Evolutionary conservation across 2,797 vertebrate species (phyloP).

Genomic region (Silurus lanzhouensis): DNA sequence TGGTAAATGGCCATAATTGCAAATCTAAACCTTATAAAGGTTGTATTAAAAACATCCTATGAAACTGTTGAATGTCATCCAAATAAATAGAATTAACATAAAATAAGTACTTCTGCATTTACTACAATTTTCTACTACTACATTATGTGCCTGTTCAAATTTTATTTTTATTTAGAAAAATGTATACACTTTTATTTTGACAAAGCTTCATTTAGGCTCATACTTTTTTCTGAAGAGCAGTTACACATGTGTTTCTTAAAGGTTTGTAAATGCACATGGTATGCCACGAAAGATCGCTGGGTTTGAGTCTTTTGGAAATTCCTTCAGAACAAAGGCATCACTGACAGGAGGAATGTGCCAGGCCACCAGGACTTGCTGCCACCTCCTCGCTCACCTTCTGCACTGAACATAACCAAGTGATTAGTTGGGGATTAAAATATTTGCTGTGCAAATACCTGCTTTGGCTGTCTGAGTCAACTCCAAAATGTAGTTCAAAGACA

Average conservation of each 20-base stretch:
- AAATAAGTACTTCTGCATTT: too few relatives aligned
- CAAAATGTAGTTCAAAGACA: slow-evolving; percentile 78
- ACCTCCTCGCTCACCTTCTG: slow-evolving; percentile 63
- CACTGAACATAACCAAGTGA: slow-evolving; percentile 91
- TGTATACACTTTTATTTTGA: too few relatives aligned
- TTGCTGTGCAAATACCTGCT: slow-evolving; percentile 98
- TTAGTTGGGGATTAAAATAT: slow-evolving; percentile 99
- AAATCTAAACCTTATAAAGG: not conserved
- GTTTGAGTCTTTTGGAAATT: slow-evolving; percentile 73
- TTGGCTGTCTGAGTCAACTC: slow-evolving; percentile 80
- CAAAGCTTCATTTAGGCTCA: not conserved
- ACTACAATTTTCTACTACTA: too few relatives aligned
- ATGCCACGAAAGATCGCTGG: slow-evolving; percentile 62
- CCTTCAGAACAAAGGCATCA: slow-evolving; percentile 69
- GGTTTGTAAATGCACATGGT: slow-evolving; percentile 47
- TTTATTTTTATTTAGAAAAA: not conserved
- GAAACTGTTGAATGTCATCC: not conserved
- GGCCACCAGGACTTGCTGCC: slow-evolving; percentile 67
- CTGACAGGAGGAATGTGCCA: slow-evolving; percentile 75
- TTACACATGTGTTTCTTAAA: not conserved
- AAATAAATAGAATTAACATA: not conserved
- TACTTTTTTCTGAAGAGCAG: not conserved
- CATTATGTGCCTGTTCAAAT: not conserved
- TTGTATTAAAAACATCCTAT: not conserved
- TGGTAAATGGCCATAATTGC: not conserved